These are phyloP conservation scores for Siderastrea radians DNA, from an alignment of 92 coral and sea anemone genomes.

Conservation along the genomic window DNA sequence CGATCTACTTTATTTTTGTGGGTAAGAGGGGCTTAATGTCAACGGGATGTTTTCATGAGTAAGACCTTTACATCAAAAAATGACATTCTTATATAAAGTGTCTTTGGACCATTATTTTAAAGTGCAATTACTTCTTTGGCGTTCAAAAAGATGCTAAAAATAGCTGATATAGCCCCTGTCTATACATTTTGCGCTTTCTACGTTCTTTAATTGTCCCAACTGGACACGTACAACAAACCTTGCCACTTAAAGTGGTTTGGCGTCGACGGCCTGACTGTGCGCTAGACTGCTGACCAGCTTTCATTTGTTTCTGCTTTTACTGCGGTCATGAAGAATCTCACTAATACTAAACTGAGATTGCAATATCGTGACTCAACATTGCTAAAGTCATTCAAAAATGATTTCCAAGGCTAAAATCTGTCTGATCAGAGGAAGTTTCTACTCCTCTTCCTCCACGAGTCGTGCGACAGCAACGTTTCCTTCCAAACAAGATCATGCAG, in stretches of 20 bases:
- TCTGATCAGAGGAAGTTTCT: slow-evolving; percentile 39
- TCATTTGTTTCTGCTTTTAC: not conserved
- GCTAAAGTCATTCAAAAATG: not conserved
- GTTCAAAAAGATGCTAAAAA: no score
- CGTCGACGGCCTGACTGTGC: not conserved
- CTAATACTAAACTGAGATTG: not conserved
- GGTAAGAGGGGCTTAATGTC: no score
- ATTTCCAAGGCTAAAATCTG: slow-evolving; percentile 32
- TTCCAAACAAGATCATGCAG: slow-evolving; percentile 69
- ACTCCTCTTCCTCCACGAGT: slow-evolving; percentile 10
- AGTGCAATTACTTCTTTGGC: no score
- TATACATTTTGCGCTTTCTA: not conserved
- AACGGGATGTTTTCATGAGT: no score
- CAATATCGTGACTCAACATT: not conserved
- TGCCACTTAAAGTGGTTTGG: no score
- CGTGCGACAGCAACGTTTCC: slow-evolving; percentile 51
- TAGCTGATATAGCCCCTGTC: no score
- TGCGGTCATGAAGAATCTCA: not conserved
- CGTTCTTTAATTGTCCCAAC: not conserved
- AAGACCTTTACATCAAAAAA: no score
- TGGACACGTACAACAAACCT: no score
- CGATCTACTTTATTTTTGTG: no score
- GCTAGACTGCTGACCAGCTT: no score
- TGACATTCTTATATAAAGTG: no score
- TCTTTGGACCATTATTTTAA: no score